Evolutionary conservation across 2,888 invertebrate species (phyloP), one percentile per base, ranked within the genome.

Genomic region (Drosophila picticornis): DNA sequence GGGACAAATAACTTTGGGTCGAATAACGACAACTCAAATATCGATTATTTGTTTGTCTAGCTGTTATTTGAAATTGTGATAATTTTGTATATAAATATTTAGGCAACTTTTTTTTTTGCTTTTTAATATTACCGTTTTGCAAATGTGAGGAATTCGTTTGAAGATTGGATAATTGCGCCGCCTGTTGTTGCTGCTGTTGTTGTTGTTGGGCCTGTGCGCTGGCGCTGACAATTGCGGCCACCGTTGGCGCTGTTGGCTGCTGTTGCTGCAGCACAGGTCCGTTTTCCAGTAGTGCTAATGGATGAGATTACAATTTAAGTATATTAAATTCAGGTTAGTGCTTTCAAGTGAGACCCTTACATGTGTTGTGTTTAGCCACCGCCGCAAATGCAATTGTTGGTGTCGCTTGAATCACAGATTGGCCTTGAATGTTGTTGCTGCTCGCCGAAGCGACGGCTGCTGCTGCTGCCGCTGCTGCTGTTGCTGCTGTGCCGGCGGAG

Each of bases 321-420:
- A 58, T 27, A 40, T 5, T 19, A 9, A 2, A 52, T 32, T 13
- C 31, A 10, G 6, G n/a, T 52, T 10, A 29, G 0, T 27, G 22
- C 5, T 13, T 11, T 22, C 4, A 4, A 32, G 6, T 25, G 6
- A 6, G 19, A 82, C 92, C 70, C 46, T 46, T 91, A 94, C 94
- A 93, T 93, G 94, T 92, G 80, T 92, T 94, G 90, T 93, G 93
- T 92, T 94, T 94, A 80, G 96, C 95, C 85, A 96, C 95, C 40
- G 96, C 95, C 74, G 96, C 95, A 93, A 96, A 96, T 91, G 93
- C 93, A 91, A 93, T 93, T 89, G 93, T 92, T 90, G 93, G 91
- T 82, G 92, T 92, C 77, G 93, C 88, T 91, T 92, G 93, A 91
- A 93, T 93, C 92, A 93, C 93, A 93, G 93, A 91, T 92, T 92